Evolutionary conservation across 1,140 invertebrate genomes (phyloP).

Genomic region (Bombus superbus): DNA sequence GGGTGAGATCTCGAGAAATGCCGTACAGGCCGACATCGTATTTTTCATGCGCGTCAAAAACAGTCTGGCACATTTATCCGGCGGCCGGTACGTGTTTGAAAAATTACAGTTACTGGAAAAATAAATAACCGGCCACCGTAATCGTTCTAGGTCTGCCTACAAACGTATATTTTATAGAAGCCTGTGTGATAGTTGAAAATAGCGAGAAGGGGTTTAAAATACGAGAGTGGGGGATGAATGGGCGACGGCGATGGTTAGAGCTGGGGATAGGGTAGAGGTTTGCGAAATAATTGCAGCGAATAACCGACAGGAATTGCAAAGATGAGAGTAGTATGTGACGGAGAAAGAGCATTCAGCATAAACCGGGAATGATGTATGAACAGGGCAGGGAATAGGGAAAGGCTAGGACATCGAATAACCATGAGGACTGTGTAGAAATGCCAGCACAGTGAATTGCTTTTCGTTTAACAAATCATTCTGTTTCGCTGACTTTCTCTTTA

Average conservation of each 20-base stretch:
- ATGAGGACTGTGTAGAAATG: slow-evolving; percentile 28
- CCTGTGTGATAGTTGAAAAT: slow-evolving; percentile 45
- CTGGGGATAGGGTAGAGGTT: slow-evolving; percentile 29
- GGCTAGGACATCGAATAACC: slow-evolving; percentile 53
- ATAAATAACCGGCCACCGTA: slow-evolving; percentile 75
- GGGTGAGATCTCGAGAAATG: slow-evolving; percentile 68
- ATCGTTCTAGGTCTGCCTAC: slow-evolving; percentile 63
- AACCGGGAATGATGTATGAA: slow-evolving; percentile 43
- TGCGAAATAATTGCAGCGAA: slow-evolving; percentile 69
- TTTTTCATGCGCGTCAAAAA: slow-evolving; percentile 78
- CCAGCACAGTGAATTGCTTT: no score
- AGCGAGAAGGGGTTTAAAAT: slow-evolving; percentile 1
- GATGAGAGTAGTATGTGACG: slow-evolving; percentile 47
- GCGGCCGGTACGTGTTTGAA: slow-evolving; percentile 73
- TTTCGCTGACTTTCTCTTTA: no score
- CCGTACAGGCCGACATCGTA: slow-evolving; percentile 65
- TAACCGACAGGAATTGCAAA: slow-evolving; percentile 42
- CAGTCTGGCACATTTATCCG: slow-evolving; percentile 78
- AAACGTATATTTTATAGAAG: slow-evolving; percentile 72
- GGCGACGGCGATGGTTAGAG: neutral
- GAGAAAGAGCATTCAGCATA: slow-evolving; percentile 33
- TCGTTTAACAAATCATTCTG: no score
- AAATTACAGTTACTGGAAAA: slow-evolving; percentile 79
- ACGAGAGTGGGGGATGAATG: slow-evolving; percentile 6
- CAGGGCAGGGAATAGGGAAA: slow-evolving; percentile 7